Percentiles rank a stretch among this genome's conserved stretches.
Evolutionary conservation across 2,888 invertebrate species (phyloP).

Genomic region (Bedellia somnulentella): DNA sequence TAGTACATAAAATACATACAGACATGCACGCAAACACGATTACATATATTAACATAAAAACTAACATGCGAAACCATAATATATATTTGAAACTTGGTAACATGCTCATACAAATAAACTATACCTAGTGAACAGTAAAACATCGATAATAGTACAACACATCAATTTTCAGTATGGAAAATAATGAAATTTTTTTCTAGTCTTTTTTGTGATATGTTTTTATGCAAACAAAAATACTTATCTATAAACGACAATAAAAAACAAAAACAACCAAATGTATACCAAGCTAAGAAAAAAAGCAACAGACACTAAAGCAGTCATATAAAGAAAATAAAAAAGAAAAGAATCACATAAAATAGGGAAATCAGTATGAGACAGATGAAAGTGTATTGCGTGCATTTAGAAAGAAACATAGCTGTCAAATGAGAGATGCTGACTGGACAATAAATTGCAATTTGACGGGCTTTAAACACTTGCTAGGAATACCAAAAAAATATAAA

Average conservation of each 20-base stretch:
- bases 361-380: conserved; percentile 20
- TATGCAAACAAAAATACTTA: conserved; percentile 5
- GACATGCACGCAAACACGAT: conserved; percentile 28
- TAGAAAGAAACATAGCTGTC: conserved; percentile 29
- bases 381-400: conserved; percentile 27
- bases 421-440: conserved; percentile 57
- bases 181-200: too few species aligned
- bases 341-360: conserved; percentile 17
- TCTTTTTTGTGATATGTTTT: too few species aligned
- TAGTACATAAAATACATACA: conserved; percentile 12
- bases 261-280: conserved; percentile 10
- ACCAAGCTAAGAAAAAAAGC: too few species aligned
- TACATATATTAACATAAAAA: too few species aligned
- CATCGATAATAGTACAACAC: too few species aligned
- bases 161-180: too few species aligned
- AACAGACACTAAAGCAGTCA: conserved; percentile 7
- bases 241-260: conserved; percentile 6
- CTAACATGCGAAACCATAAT: too few species aligned
- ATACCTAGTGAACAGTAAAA: too few species aligned
- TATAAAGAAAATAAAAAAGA: conserved; percentile 15
- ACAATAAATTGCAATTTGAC: neutral
- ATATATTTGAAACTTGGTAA: too few species aligned
- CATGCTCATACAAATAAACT: too few species aligned
- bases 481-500: too few species aligned
- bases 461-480: too few species aligned